phyloP scores from a whole-genome alignment of 1,140 invertebrate species.

The Diabrotica undecimpunctata region DNA sequence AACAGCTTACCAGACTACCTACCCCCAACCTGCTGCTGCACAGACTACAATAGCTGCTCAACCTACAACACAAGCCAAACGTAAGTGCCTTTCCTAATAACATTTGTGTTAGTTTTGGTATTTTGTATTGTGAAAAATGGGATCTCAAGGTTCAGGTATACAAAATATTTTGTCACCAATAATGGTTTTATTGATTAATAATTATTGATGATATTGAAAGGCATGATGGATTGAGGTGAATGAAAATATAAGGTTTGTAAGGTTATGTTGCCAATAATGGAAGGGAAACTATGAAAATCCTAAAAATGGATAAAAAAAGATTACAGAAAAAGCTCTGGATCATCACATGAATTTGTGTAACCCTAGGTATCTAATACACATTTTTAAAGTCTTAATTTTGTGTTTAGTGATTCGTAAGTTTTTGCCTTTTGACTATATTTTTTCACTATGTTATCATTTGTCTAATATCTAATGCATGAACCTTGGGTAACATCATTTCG shows the following conservation, averaged over 20 bases:
- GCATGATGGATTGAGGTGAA: too few species aligned
- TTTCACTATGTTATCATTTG: background rate
- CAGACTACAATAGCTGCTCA: slow-evolving; percentile 47
- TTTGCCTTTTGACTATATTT: background rate
- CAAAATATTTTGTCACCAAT: too few species aligned
- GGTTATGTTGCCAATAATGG: too few species aligned
- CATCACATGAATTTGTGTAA: background rate
- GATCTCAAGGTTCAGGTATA: too few species aligned
- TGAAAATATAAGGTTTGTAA: too few species aligned
- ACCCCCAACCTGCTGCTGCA: slow-evolving; percentile 46
- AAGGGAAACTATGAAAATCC: too few species aligned
- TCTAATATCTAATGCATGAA: background rate
- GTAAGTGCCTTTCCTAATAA: slow-evolving; percentile 35
- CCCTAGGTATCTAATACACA: background rate
- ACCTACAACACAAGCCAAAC: slow-evolving; percentile 49
- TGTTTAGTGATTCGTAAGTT: background rate
- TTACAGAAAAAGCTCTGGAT: background rate
- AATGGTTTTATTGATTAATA: too few species aligned
- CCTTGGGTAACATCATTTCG: background rate
- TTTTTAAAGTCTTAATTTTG: background rate
- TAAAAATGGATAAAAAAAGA: too few species aligned
- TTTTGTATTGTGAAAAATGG: too few species aligned
- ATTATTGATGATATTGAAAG: too few species aligned
- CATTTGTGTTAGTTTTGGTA: too few species aligned
- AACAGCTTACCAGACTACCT: slow-evolving; percentile 46